These are phyloP conservation scores for Theocolax elegans DNA, from an alignment of 1,140 invertebrate genomes.

Conservation along the genomic window DNA sequence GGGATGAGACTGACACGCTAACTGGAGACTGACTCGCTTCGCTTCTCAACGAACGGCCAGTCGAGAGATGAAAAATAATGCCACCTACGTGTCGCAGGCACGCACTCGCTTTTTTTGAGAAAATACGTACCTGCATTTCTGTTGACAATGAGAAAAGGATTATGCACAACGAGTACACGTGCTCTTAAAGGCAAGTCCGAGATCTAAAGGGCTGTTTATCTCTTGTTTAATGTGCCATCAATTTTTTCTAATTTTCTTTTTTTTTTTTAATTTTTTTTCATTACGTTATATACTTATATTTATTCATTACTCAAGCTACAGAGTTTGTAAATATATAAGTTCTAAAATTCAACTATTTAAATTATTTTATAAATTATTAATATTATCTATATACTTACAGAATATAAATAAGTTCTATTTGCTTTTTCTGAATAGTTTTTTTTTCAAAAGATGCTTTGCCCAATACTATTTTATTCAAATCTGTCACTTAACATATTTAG, in stretches of 20 bases:
- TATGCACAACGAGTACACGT: not conserved
- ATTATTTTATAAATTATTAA: too few relatives aligned
- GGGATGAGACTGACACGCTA: not conserved
- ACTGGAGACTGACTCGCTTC: slow-evolving; percentile 20
- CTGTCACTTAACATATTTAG: too few relatives aligned
- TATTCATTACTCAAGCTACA: not conserved
- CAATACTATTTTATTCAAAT: too few relatives aligned
- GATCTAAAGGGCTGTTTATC: not conserved
- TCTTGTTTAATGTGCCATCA: slow-evolving; percentile 10
- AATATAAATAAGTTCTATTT: too few relatives aligned
- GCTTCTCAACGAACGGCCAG: slow-evolving; percentile 10
- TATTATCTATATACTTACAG: too few relatives aligned
- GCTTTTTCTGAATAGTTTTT: too few relatives aligned
- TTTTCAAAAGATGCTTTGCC: too few relatives aligned
- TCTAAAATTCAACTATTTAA: too few relatives aligned
- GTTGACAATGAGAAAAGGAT: slow-evolving; percentile 1
- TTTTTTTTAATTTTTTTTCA: not conserved
- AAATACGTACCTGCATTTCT: not conserved
- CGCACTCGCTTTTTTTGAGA: not conserved
- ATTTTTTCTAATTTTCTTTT: too few relatives aligned
- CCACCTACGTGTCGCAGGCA: not conserved
- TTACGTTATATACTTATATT: not conserved
- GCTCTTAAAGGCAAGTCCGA: slow-evolving; percentile 19
- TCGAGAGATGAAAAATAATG: slow-evolving; percentile 24
- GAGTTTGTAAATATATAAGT: too few relatives aligned